Base-by-base conservation (phyloP, 1,140 invertebrate species). In the Zaprionus camerounensis region DNA sequence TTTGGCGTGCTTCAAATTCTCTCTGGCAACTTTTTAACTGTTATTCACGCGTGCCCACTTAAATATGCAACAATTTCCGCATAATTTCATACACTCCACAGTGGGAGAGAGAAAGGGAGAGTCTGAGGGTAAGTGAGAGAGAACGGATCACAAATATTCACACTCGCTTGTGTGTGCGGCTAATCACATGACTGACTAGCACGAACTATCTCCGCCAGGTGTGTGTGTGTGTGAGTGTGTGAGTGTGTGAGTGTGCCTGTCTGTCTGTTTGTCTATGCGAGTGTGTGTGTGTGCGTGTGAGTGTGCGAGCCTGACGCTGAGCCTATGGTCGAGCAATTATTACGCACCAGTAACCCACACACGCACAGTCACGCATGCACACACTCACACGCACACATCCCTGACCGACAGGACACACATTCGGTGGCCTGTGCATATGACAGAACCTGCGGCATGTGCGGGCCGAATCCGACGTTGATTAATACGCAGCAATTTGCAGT, bases 51-150 rank as follows among this genome's bases (percentile, higher is more conserved):
- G 79, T 82, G 76, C 79, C 76, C 82, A 71, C 82, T 86, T 86
- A 86, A 86, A 82, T 86, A 86, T 86, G 82, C 82, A 86, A 86
- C 82, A 86, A 82, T 82, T 86, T 82, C 79, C 82, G 83, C 82
- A 86, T 86, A 80, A 86, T 86, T 86, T 86, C 82, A 70, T 80
- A 64, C 22, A 71, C 82, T 58, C 24, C 56, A 51, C 26, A 41
- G 12, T 5, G 31, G 41, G 31, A 51, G 7, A 36, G 56, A 55
- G 20, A 58, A n/a, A 34, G 28, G 41, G 9, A 20, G 15, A 17
- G 36, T 38, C 0, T 38, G 36, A 1, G 13, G 3, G 36, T 12
- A 15, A 5, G 36, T 13, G 36, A 15, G 41, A n/a, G 41, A 44
- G 41, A 44, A n/a, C 15, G 41, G 15, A 38, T 38, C 34, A 64